Percentiles rank a stretch among this genome's conserved stretches.
Evolutionary conservation across 2,888 invertebrate species (phyloP).

Genomic region (Drosophila borborema): DNA sequence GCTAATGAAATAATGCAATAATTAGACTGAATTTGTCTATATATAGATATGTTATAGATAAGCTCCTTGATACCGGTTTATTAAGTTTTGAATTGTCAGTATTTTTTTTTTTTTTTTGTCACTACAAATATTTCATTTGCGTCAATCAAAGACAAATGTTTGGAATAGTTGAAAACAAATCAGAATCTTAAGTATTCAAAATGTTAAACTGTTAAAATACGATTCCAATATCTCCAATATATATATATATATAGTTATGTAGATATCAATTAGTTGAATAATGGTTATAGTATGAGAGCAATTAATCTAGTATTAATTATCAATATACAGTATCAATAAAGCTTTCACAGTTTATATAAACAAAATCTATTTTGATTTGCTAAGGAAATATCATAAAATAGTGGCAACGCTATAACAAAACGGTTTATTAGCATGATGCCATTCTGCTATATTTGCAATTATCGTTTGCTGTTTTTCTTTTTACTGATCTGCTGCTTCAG

Average conservation of each 20-base stretch:
- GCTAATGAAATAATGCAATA: constrained; percentile 26
- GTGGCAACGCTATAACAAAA: not conserved
- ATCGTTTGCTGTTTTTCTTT: too few species aligned
- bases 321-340: constrained; percentile 3
- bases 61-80: constrained; percentile 30
- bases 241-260: constrained; percentile 16
- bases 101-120: constrained; percentile 43
- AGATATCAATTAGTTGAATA: constrained; percentile 17
- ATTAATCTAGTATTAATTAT: not conserved
- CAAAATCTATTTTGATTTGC: not conserved
- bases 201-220: constrained; percentile 4
- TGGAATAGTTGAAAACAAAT: not conserved
- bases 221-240: constrained; percentile 13
- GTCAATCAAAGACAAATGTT: constrained; percentile 2
- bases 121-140: constrained; percentile 12
- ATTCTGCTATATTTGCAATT: not conserved
- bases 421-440: not conserved
- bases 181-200: constrained; percentile 6
- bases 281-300: not conserved
- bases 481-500: too few species aligned
- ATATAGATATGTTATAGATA: constrained; percentile 19
- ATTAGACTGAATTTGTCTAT: constrained; percentile 62
- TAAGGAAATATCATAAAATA: not conserved
- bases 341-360: constrained; percentile 10
- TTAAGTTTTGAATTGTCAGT: constrained; percentile 64